Evolutionary conservation across 2,113 vertebrate genomes (phyloP).

Genomic region (Herpetotheres cachinnans): DNA sequence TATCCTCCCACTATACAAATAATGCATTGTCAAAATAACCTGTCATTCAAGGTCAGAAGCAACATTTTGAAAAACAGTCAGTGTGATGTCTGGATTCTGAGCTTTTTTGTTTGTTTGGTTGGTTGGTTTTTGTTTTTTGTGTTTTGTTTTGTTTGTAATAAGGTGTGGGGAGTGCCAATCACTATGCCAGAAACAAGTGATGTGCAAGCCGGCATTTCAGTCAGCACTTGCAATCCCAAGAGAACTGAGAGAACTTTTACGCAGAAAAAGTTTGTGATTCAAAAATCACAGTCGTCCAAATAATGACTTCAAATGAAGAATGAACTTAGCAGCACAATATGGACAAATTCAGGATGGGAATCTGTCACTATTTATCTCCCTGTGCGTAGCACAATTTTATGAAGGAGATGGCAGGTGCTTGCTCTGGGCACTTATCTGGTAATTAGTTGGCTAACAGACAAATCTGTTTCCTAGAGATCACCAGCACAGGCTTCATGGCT

Average conservation of each 20-base stretch:
- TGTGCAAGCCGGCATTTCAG: background rate
- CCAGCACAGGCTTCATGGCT: background rate
- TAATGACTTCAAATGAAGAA: background rate
- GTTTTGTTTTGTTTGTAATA: background rate
- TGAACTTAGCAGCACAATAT: background rate
- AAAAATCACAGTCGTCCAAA: background rate
- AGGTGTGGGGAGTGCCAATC: background rate
- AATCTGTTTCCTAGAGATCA: conserved; percentile 19
- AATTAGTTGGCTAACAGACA: conserved; percentile 33
- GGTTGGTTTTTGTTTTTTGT: background rate
- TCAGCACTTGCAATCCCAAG: background rate
- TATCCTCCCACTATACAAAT: background rate
- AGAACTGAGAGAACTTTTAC: background rate
- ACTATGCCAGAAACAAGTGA: background rate
- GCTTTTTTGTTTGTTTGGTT: background rate
- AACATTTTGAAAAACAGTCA: background rate
- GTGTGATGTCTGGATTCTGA: background rate
- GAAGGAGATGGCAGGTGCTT: conserved; percentile 36
- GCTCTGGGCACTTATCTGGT: background rate
- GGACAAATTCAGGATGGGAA: background rate
- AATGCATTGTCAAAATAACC: background rate
- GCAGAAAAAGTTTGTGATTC: background rate
- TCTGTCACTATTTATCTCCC: background rate
- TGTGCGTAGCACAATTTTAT: background rate
- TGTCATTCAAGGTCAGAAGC: background rate